These are phyloP conservation scores for Gryllus bimaculatus DNA, from an alignment of 1,140 invertebrate species.

Conservation along the genomic window DNA sequence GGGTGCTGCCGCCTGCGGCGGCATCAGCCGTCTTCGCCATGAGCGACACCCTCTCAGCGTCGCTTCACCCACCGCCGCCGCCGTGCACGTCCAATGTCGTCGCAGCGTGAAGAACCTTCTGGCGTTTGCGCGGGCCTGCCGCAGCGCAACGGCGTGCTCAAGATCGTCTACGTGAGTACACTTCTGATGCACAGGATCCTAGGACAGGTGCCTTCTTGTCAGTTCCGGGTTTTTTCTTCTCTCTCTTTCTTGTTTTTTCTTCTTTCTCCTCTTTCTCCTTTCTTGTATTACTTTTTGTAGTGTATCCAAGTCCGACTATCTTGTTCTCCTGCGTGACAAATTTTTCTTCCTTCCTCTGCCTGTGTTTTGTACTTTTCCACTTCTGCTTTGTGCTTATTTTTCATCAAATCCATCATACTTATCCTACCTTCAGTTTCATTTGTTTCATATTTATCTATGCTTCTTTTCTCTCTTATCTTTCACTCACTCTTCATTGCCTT, in stretches of 20 bases:
- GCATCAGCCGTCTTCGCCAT: constrained; percentile 43
- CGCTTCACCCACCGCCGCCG: constrained; percentile 49
- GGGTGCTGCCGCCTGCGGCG: constrained; percentile 30
- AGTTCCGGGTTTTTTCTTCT: background rate
- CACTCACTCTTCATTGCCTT: no score
- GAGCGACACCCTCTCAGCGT: constrained; percentile 46
- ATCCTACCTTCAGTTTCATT: background rate
- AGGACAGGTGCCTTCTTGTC: no score
- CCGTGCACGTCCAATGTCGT: constrained; percentile 46
- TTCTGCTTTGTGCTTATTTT: background rate
- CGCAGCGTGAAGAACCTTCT: constrained; percentile 45
- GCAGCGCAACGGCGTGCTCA: constrained; percentile 5
- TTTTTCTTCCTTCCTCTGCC: background rate
- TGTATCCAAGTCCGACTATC: background rate
- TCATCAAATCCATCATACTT: background rate
- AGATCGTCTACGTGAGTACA: constrained; percentile 37
- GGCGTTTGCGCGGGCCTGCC: constrained; percentile 32
- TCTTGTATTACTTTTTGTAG: background rate
- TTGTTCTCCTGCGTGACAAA: background rate
- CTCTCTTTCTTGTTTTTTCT: background rate
- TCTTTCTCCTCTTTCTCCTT: background rate
- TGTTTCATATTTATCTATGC: background rate
- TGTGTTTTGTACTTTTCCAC: background rate
- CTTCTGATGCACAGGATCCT: no score
- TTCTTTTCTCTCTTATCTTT: background rate